Evolutionary conservation across 2,797 vertebrate species (phyloP).

Genomic region (Parotocinclus haroldoi): DNA sequence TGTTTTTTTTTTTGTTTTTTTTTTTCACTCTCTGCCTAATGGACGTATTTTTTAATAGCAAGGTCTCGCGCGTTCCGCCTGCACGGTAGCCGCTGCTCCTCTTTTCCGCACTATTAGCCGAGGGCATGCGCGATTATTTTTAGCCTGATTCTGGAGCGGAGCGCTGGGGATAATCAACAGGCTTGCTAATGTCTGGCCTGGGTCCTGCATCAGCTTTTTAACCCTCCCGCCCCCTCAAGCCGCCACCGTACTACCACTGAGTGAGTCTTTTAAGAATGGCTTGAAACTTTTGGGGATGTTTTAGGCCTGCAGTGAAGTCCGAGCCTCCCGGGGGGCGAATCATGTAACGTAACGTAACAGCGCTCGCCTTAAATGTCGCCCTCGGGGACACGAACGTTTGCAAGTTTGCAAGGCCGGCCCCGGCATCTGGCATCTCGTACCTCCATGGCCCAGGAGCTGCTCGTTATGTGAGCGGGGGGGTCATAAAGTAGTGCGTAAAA

Average conservation of each 20-base stretch:
- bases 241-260: neutral
- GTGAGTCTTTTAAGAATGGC: no score
- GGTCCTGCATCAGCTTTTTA: slow-evolving; percentile 53
- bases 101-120: slow-evolving; percentile 58
- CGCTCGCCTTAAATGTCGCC: no score
- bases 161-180: slow-evolving; percentile 68
- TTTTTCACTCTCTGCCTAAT: neutral
- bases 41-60: neutral
- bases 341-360: no score
- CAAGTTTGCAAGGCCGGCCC: no score
- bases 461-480: no score
- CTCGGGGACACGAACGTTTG: no score
- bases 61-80: neutral
- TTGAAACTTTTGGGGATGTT: no score
- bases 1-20: neutral
- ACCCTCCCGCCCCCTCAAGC: slow-evolving; percentile 6
- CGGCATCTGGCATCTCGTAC: no score
- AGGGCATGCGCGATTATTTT: slow-evolving; percentile 67
- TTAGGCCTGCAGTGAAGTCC: no score
- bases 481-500: no score
- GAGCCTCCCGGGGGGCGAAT: no score
- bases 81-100: slow-evolving; percentile 28
- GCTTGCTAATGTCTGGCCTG: slow-evolving; percentile 63
- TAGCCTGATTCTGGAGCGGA: slow-evolving; percentile 63
- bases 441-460: no score